phyloP scores from a whole-genome alignment of 23 tunicate genomes.

The Phallusia fumigata region DNA sequence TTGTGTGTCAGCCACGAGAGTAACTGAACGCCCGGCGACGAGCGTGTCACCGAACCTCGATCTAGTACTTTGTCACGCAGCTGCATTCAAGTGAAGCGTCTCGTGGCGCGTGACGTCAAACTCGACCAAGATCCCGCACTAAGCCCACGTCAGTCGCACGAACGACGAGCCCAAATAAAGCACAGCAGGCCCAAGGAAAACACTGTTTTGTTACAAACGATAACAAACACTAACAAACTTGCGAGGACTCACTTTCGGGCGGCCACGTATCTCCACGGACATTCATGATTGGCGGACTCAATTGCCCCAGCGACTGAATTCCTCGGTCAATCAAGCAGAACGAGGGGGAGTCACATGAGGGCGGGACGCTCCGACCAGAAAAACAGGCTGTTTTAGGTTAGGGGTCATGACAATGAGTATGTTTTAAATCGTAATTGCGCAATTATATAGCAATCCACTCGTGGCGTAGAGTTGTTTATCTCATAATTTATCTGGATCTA shows the following conservation, averaged over 20 bases:
- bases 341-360: not conserved
- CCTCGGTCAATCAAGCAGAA: not conserved
- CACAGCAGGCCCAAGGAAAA: not conserved
- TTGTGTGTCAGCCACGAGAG: too few species aligned
- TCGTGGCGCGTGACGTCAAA: conserved; percentile 17
- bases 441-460: too few species aligned
- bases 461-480: not conserved
- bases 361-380: not conserved
- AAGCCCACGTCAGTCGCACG: conserved; percentile 5
- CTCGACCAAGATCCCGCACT: not conserved
- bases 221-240: conserved; percentile 2
- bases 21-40: not conserved
- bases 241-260: not conserved
- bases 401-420: too few species aligned
- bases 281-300: conserved; percentile 3
- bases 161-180: not conserved
- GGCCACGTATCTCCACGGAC: not conserved
- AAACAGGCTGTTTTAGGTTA: too few species aligned
- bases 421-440: too few species aligned
- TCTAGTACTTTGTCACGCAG: conserved; percentile 1
- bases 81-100: not conserved
- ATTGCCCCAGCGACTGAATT: conserved; percentile 3
- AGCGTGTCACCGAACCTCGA: not conserved
- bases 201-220: not conserved
- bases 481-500: not conserved